A percentile compares a stretch with the other conserved stretches of the same genome.
phyloP scores from a whole-genome alignment of 2,888 invertebrate genomes.

The Nematopogon swammerdamellus region DNA sequence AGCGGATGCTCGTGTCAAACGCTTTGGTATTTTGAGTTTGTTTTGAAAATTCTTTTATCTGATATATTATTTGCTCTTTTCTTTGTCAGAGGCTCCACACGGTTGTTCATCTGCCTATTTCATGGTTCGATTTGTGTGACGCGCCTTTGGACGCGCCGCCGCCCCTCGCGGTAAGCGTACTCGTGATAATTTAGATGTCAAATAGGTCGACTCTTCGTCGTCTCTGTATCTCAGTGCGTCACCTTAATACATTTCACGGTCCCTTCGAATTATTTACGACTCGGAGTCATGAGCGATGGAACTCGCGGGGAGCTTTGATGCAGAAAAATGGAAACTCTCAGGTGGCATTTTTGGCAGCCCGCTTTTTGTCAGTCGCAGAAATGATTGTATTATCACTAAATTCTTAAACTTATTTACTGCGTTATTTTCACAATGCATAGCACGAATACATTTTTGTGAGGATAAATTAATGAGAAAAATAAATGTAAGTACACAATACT shows the following conservation, averaged over 20 bases:
- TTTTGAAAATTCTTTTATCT: conserved; percentile 59
- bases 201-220: conserved; percentile 37
- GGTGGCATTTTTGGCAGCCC: conserved; percentile 47
- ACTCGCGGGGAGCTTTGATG: conserved; percentile 42
- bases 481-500: too few relatives aligned
- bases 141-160: conserved; percentile 19
- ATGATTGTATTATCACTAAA: too few relatives aligned
- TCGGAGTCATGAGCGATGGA: conserved; percentile 38
- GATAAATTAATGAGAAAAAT: too few relatives aligned
- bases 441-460: too few relatives aligned
- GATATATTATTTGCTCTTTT: conserved; percentile 49
- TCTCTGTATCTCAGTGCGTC: conserved; percentile 17
- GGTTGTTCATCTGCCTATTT: conserved; percentile 39
- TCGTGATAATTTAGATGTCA: conserved; percentile 57
- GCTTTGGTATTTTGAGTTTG: conserved; percentile 58
- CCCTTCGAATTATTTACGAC: conserved; percentile 49
- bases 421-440: too few relatives aligned
- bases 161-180: conserved; percentile 31
- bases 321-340: conserved; percentile 22
- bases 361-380: too few relatives aligned
- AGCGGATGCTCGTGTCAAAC: conserved; percentile 59
- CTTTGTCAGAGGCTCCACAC: conserved; percentile 33
- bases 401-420: too few relatives aligned
- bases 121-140: conserved; percentile 35
- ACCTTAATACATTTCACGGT: conserved; percentile 43